Base-by-base conservation (phyloP, 2,888 invertebrate genomes). In the Apotomis capreana region DNA sequence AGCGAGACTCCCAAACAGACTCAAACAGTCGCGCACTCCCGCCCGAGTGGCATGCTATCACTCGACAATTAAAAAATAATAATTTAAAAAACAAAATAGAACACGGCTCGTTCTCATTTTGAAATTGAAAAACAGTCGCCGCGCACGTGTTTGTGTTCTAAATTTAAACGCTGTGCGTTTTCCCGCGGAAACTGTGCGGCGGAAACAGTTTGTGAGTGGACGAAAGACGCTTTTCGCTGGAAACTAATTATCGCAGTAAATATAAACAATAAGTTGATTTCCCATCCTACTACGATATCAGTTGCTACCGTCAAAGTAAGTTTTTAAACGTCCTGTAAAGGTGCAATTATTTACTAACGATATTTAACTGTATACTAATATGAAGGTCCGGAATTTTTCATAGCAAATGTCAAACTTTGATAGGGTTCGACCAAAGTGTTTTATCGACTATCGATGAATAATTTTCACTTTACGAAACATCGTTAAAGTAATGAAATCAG, bases 1-100 rank as follows among this genome's bases (percentile, higher is more conserved):
- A 89, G 83, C 90, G 85, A 78, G 80, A 83, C 89, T 88, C 87
- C 82, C 83, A 87, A 87, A 88, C 91, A 90, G 89, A 89, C 87
- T 83, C 81, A 81, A 83, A 86, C 80, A 55, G n/a, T 46, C 55
- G 65, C 78, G 77, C 82, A 69, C 69, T 77, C 80, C 81, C 83
- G 83, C 84, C 84, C 83, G 85, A 78, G 87, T 83, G 84, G 85
- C 87, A 86, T 83, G 80, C 78, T 82, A 80, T 78, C 79, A 76
- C 77, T 74, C 69, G 67, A 70, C 60, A 74, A 75, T 74, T 77
- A 64, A 74, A 79, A 75, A 78, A 26, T 26, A 76, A 80, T 79
- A 78, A 81, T 79, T 78, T 78, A 78, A 79, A 77, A 65, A 75
- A 77, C 10, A 64, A 62, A 62, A 59, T 13, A 59, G 54, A 63